phyloP scores from a whole-genome alignment of 2,113 vertebrate species.

The Aleadryas rufinucha region DNA sequence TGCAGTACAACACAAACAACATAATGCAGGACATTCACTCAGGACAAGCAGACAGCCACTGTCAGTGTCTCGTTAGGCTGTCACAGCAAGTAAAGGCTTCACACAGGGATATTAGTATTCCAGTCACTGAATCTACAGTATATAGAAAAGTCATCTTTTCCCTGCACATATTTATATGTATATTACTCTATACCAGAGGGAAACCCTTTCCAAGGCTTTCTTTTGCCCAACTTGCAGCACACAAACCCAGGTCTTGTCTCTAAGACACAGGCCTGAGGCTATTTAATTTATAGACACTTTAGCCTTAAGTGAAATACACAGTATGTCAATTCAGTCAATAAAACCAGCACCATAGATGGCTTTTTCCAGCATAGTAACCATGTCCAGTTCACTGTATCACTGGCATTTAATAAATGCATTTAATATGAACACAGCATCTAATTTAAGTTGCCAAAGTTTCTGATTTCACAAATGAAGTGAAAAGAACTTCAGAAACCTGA shows the following conservation, averaged over 20 bases:
- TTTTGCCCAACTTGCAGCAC: neutral
- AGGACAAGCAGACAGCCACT: neutral
- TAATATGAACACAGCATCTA: neutral
- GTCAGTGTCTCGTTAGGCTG: slow-evolving; percentile 22
- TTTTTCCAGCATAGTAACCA: neutral
- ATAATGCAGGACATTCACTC: slow-evolving; percentile 8
- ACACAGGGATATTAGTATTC: neutral
- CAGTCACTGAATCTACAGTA: neutral
- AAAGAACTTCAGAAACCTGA: neutral
- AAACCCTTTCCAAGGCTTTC: neutral
- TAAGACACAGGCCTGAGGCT: neutral
- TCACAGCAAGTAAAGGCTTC: neutral
- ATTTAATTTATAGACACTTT: neutral
- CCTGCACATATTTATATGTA: neutral
- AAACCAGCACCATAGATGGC: neutral
- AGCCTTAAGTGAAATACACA: slow-evolving; percentile 5
- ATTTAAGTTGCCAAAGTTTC: neutral
- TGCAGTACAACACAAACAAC: slow-evolving; percentile 38
- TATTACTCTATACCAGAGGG: neutral
- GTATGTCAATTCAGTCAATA: neutral
- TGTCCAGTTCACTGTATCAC: neutral
- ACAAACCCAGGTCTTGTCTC: neutral
- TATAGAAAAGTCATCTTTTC: neutral
- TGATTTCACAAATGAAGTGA: neutral
- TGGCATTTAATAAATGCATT: neutral